These are phyloP conservation scores for Erebia epiphron DNA, from an alignment of 2,888 invertebrate species.

Conservation along the genomic window DNA sequence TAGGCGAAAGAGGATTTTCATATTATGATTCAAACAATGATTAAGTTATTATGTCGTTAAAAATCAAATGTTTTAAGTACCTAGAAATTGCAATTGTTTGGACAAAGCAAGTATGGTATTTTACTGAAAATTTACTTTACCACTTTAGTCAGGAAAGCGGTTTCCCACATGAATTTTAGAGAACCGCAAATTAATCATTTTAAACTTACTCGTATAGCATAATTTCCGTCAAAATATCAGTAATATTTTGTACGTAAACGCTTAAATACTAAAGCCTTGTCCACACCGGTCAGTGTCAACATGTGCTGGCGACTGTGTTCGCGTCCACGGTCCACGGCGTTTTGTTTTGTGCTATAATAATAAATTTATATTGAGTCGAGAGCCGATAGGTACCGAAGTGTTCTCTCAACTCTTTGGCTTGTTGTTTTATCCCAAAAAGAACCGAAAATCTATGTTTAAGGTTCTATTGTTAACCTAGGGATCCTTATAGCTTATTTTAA, in stretches of 20 bases:
- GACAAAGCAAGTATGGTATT: too few relatives aligned
- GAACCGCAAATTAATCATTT: slow-evolving; percentile 1
- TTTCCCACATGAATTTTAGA: neutral
- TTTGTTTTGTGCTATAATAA: slow-evolving; percentile 4
- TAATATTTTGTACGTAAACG: neutral
- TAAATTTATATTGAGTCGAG: neutral
- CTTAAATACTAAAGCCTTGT: neutral
- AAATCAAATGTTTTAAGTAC: too few relatives aligned
- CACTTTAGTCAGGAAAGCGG: neutral
- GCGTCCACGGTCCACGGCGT: neutral
- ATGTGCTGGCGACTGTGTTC: neutral
- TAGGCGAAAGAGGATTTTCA: too few relatives aligned
- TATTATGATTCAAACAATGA: too few relatives aligned
- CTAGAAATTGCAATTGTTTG: too few relatives aligned
- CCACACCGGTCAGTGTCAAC: neutral
- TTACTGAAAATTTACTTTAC: too few relatives aligned
- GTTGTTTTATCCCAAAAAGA: too few relatives aligned
- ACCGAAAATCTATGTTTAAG: too few relatives aligned
- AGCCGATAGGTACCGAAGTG: neutral
- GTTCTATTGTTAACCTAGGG: too few relatives aligned
- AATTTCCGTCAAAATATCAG: neutral
- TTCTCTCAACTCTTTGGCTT: neutral
- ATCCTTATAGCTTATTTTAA: too few relatives aligned
- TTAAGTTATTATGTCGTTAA: too few relatives aligned
- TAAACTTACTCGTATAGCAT: neutral